These are phyloP conservation scores for Mellilla xanthometata DNA, from an alignment of 2,888 invertebrate genomes.

Conservation along the genomic window DNA sequence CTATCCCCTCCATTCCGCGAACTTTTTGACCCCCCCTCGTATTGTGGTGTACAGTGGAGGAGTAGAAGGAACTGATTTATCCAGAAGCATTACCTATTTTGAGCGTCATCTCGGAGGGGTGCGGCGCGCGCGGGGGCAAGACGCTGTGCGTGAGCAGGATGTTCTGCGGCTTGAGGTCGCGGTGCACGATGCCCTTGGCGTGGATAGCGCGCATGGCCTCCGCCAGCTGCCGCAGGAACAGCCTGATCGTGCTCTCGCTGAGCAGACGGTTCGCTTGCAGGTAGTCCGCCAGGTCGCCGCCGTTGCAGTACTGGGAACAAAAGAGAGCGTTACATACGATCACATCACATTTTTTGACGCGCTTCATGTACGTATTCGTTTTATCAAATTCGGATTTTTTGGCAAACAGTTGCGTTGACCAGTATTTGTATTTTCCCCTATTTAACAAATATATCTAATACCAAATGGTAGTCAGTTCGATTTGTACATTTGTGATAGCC, in stretches of 20 bases:
- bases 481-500: too few species aligned
- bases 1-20: too few species aligned
- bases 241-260: slow-evolving; percentile 97
- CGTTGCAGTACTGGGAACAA: slow-evolving; percentile 95
- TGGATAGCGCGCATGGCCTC: slow-evolving; percentile 98
- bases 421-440: too few species aligned
- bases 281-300: slow-evolving; percentile 99
- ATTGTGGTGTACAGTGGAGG: too few species aligned
- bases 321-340: slow-evolving; percentile 3
- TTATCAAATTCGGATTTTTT: too few species aligned
- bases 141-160: slow-evolving; percentile 95
- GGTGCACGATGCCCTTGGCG: slow-evolving; percentile 98
- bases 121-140: slow-evolving; percentile 83
- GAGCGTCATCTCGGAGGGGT: slow-evolving; percentile 92
- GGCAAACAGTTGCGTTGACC: too few species aligned
- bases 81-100: slow-evolving; percentile 90
- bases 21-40: too few species aligned
- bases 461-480: too few species aligned
- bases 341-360: too few species aligned
- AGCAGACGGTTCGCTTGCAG: slow-evolving; percentile 95
- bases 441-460: too few species aligned
- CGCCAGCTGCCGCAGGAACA: slow-evolving; percentile 97
- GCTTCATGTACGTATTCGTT: too few species aligned
- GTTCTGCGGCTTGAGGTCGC: slow-evolving; percentile 99
- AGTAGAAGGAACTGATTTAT: too few species aligned